These are phyloP conservation scores for Dromococcyx pavoninus DNA, from an alignment of 2,797 vertebrate genomes.

Conservation along the genomic window DNA sequence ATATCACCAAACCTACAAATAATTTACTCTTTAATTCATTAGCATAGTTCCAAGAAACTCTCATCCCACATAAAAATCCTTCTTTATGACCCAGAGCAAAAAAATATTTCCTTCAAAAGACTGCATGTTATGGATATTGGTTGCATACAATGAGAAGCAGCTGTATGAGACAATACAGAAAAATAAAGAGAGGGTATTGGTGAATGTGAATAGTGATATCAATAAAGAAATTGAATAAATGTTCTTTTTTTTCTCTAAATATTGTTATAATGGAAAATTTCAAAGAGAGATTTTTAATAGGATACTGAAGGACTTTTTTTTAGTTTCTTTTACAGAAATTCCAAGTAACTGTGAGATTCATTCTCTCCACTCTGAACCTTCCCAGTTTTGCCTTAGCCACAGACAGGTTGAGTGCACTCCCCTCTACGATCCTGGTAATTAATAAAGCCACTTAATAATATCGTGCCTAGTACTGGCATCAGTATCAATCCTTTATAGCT, in stretches of 20 bases:
- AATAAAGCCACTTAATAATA: not conserved
- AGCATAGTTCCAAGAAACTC: not conserved
- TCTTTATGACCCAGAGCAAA: not conserved
- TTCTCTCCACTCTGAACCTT: too few species aligned
- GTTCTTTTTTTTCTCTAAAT: not conserved
- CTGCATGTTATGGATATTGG: not conserved
- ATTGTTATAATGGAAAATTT: not conserved
- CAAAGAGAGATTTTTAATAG: not conserved
- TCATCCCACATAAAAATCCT: not conserved
- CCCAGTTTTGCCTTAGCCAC: not conserved
- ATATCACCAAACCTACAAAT: not conserved
- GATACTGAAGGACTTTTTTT: not conserved
- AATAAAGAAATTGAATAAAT: not conserved
- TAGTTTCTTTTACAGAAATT: not conserved
- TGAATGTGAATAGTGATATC: not conserved
- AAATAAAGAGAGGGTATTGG: not conserved
- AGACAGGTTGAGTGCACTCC: not conserved
- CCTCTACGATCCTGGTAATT: not conserved
- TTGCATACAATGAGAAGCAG: not conserved
- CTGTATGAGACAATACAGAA: not conserved
- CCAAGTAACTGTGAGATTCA: not conserved
- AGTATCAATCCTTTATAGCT: not conserved
- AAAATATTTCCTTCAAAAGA: not conserved
- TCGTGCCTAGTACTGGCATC: too few species aligned
- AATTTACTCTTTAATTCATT: not conserved